Percentiles rank a stretch among this genome's conserved stretches.
Conservation (phyloP, 1,140 invertebrate genomes). For the Chymomyza costata region DNA sequence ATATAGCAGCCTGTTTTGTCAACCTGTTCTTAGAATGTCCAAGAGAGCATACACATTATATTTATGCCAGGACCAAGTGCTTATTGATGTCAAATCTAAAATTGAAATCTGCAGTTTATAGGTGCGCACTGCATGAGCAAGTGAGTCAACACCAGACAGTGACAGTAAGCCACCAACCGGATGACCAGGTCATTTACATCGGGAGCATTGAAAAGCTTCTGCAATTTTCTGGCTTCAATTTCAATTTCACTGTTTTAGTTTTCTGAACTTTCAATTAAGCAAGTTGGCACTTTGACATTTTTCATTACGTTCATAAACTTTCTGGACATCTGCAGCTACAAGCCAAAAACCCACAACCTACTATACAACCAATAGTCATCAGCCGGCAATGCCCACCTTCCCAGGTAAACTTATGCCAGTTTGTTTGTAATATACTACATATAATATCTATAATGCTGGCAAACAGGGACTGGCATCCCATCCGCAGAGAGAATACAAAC, state of each 20-base stretch:
- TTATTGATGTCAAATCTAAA: slow-evolving; percentile 70
- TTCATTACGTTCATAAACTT: slow-evolving; percentile 1
- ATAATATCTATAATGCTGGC: slow-evolving; percentile 41
- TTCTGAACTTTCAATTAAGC: slow-evolving; percentile 56
- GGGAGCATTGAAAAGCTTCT: slow-evolving; percentile 6
- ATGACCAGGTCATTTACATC: slow-evolving; percentile 26
- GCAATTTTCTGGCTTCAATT: slow-evolving; percentile 13
- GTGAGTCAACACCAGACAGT: too few species aligned
- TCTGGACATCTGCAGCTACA: slow-evolving; percentile 9
- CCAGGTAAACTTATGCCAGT: too few species aligned
- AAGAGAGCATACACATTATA: slow-evolving; percentile 47
- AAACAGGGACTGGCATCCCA: too few species aligned
- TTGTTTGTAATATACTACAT: too few species aligned
- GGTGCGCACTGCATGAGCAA: slow-evolving; percentile 14
- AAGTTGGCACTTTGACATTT: slow-evolving; percentile 42
- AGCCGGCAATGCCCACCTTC: too few species aligned
- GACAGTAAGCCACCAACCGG: too few species aligned
- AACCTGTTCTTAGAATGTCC: slow-evolving; percentile 19
- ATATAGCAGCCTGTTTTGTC: too few species aligned
- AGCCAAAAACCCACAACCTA: slow-evolving; percentile 28
- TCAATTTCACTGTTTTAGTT: too few species aligned
- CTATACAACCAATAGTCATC: too few species aligned
- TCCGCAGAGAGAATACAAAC: not conserved
- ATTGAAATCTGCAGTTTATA: slow-evolving; percentile 53
- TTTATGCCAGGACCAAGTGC: slow-evolving; percentile 63